Base-by-base conservation (phyloP, 2,888 invertebrate genomes). In the Noctua janthina region DNA sequence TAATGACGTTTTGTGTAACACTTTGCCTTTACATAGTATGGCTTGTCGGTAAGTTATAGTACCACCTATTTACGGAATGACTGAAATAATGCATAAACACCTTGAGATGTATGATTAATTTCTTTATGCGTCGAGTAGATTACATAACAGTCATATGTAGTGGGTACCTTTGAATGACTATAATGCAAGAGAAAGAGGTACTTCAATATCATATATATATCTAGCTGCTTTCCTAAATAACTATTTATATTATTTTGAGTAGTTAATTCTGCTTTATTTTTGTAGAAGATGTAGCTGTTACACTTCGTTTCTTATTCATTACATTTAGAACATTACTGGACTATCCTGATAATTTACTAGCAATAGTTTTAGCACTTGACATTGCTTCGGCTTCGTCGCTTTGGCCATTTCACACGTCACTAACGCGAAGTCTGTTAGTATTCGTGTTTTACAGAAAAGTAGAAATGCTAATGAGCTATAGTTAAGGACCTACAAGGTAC, bases 101-200 rank as follows among this genome's bases (percentile, higher is more conserved):
- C 20, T 54, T 29, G 56, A 79, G 51, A 80, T 83, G 62, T 76
- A 70, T 82, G 67, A 87, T 78, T 83, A 73, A 70, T 78, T 83
- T 78, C 35, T 83, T 74, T 68, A 68, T 77, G 62, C 77, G 51
- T 74, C 70, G 43, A 49, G 67, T 82, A 79, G n/a, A 68, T 83
- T 83, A 78, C 69, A 67, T 74, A 83, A 75, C 83, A 67, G 71
- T 79, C 51, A 49, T 64, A 68, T 56, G 78, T 72, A 73, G 74
- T 69, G 66, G 66, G 23, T 29, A 49, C 51, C 77, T 51, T 56
- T 23, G 35, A 77, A 62, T 68, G 78, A 62, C 54, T 46, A 15
- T 29, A 49, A 69, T 39, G 39, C 78, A 73, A 86, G 59, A 64
- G 77, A 73, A 78, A 83, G 71, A 78, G 67, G 71, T 78, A 73